phyloP scores from a whole-genome alignment of 2,888 invertebrate species.

The Dendrolimus pini region DNA sequence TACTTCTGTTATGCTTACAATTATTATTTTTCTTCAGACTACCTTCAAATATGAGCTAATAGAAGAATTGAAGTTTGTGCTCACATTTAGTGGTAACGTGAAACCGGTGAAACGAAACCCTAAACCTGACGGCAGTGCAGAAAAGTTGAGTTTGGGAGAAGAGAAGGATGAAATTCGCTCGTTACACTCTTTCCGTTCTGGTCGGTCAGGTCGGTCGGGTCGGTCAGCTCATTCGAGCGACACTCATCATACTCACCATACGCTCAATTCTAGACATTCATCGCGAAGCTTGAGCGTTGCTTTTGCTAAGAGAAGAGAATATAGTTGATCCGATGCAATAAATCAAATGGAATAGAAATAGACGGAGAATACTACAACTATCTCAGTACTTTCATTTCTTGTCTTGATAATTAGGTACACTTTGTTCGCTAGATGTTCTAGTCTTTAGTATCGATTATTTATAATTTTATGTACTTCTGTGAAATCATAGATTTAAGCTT shows the following conservation, averaged over 20 bases:
- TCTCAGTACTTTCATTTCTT: too few species aligned
- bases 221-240: conserved; percentile 44
- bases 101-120: conserved; percentile 74
- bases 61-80: conserved; percentile 80
- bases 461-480: too few species aligned
- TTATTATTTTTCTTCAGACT: conserved; percentile 45
- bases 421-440: too few species aligned
- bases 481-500: too few species aligned
- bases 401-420: too few species aligned
- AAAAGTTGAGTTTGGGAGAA: conserved; percentile 45
- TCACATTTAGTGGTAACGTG: conserved; percentile 78
- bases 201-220: conserved; percentile 39
- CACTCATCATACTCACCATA: conserved; percentile 47
- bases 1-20: too few species aligned
- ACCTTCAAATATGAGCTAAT: conserved; percentile 77
- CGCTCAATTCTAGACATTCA: conserved; percentile 57
- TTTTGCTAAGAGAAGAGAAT: conserved; percentile 53
- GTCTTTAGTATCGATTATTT: too few species aligned
- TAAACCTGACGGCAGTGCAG: conserved; percentile 44
- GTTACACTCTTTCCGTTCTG: conserved; percentile 43
- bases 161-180: conserved; percentile 55
- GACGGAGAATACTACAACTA: too few species aligned
- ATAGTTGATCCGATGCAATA: conserved; percentile 22
- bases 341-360: too few species aligned
- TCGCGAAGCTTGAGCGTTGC: conserved; percentile 51